Base-by-base conservation (phyloP, 2,113 vertebrate species). In the Salvator merianae region DNA sequence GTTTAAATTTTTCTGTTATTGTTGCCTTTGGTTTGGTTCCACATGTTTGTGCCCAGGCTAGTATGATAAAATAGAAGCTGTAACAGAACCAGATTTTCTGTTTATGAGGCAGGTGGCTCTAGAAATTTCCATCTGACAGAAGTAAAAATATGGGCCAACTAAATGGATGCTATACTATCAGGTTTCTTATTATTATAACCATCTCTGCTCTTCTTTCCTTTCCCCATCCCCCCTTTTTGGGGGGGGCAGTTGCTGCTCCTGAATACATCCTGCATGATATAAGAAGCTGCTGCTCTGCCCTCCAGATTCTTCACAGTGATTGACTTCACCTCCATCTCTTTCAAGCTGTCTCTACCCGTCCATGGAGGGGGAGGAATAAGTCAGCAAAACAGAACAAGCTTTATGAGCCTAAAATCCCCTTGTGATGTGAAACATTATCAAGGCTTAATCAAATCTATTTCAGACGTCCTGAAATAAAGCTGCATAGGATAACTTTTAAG, bases 1-100 rank as follows among this genome's bases (percentile, higher is more conserved):
- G 43, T 34, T 62, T 76, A 63, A 73, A 70, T 81, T 82, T 59
- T 71, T 78, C 77, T 82, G 40, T 84, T 84, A 38, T 74, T 36
- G 13, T 77, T 40, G 28, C 34, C 55, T 34, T 65, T 65, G 28
- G 22, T 63, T 70, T 36, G 62, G 16, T 47, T 78, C 55, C 40
- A 83, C 36, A 26, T 68, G 30, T 34, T 79, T 66, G 55, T 73
- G 59, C 13, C 34, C 59, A 68, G 40, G 80, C 66, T 0, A 28
- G 13, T 7, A 16, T 36, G 32, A 18, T 38, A 63, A 9, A 24
- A 77, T 32, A 36, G 32, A 68, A 53, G 1, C 13, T 88, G 43
- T 0, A 55, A 80, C 86, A 83, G 62, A 1, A 47, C 18, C 79
- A 75, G 69, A 16, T 3, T 82, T 82, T 72, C 32, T 79, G 7